Percentiles rank a stretch among this genome's conserved stretches.
These are phyloP conservation scores for Dynastes grantii DNA, from an alignment of 2,888 invertebrate genomes.

Conservation along the genomic window DNA sequence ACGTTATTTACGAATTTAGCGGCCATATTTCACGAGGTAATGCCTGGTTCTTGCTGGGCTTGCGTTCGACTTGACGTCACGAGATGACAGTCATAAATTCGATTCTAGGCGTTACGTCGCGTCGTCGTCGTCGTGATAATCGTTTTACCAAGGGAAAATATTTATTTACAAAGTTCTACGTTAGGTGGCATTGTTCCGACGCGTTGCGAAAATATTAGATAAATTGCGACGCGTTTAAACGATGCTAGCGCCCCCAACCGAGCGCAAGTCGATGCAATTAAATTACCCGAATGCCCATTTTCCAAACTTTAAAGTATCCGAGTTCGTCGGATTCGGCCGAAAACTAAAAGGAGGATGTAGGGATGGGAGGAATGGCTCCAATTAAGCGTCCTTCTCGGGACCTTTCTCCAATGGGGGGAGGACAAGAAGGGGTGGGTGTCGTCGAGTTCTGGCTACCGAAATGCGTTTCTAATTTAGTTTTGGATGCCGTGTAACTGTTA, in stretches of 20 bases:
- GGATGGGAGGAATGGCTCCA: conserved; percentile 1
- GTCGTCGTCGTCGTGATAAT: not conserved
- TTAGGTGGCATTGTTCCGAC: not conserved
- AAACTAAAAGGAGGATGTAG: not conserved
- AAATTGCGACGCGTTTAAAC: conserved; percentile 12
- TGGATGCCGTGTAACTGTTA: conserved; percentile 21
- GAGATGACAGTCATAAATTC: conserved; percentile 7
- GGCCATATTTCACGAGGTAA: too few relatives aligned
- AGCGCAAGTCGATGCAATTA: not conserved
- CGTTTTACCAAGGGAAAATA: not conserved
- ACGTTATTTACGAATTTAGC: too few relatives aligned
- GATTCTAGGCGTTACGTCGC: not conserved
- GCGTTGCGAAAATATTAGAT: conserved; percentile 20
- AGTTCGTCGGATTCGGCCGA: not conserved
- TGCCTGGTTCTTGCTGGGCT: too few relatives aligned
- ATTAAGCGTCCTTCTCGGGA: conserved; percentile 5
- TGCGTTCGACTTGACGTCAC: not conserved
- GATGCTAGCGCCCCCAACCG: not conserved
- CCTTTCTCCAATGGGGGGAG: not conserved
- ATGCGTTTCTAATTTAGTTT: conserved; percentile 29
- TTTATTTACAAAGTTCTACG: not conserved
- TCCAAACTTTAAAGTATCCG: conserved; percentile 17
- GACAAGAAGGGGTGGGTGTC: not conserved
- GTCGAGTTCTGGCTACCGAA: not conserved
- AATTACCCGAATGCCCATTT: conserved; percentile 27